phyloP scores from a whole-genome alignment of 2,797 vertebrate genomes.

The Brotula barbata region DNA sequence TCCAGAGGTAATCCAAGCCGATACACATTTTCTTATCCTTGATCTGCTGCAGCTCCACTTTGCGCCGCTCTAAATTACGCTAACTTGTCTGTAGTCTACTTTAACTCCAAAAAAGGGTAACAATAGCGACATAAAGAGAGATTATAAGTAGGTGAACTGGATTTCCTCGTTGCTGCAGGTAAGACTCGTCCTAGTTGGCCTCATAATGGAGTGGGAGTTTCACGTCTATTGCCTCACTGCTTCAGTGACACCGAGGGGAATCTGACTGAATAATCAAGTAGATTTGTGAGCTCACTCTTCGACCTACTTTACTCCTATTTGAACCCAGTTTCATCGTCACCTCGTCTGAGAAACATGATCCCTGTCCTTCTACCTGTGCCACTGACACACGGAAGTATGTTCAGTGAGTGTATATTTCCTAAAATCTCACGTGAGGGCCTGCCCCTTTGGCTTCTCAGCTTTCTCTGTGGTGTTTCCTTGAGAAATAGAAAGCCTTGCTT shows the following conservation, averaged over 20 bases:
- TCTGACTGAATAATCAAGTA: slow-evolving; percentile 47
- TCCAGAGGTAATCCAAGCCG: too few relatives aligned
- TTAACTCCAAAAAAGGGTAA: not conserved
- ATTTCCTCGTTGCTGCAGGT: slow-evolving; percentile 52
- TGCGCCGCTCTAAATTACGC: not conserved
- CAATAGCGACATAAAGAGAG: slow-evolving; percentile 30
- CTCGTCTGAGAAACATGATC: too few relatives aligned
- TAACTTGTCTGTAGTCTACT: not conserved
- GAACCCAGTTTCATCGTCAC: slow-evolving; percentile 59
- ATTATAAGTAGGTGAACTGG: slow-evolving; percentile 27
- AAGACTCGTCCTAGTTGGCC: slow-evolving; percentile 47
- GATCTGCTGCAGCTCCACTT: too few relatives aligned
- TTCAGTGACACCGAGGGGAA: slow-evolving; percentile 37
- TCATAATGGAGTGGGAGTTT: slow-evolving; percentile 40
- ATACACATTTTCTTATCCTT: too few relatives aligned
- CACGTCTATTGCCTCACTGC: slow-evolving; percentile 59
- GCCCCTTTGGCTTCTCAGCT: slow-evolving; percentile 19
- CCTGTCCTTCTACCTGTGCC: too few relatives aligned
- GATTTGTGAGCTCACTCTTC: slow-evolving; percentile 42
- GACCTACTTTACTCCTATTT: slow-evolving; percentile 50
- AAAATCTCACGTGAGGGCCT: too few relatives aligned
- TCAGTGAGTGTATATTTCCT: too few relatives aligned
- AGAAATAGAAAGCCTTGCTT: slow-evolving; percentile 25
- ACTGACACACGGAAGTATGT: too few relatives aligned
- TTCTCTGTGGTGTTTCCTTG: slow-evolving; percentile 18